A percentile compares a stretch with the other conserved stretches of the same genome.
These are phyloP conservation scores for Equus quagga DNA, from an alignment of 2,113 vertebrate species.

Conservation along the genomic window DNA sequence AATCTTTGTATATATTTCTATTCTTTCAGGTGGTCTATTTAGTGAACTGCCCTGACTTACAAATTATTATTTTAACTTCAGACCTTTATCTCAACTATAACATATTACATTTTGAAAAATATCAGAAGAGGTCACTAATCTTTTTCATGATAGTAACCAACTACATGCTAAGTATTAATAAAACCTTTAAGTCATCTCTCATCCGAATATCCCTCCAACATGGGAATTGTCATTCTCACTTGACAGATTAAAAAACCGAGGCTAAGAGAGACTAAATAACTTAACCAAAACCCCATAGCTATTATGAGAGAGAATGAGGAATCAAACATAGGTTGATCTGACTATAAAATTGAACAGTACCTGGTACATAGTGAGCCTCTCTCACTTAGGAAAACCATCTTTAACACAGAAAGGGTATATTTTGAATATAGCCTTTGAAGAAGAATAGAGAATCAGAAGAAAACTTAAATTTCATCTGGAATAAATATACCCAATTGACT, in stretches of 20 bases:
- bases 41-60: neutral
- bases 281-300: neutral
- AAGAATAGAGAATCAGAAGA: neutral
- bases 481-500: neutral
- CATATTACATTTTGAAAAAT: neutral
- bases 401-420: neutral
- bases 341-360: neutral
- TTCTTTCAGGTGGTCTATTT: neutral
- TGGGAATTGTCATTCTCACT: neutral
- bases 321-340: neutral
- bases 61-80: conserved; percentile 8
- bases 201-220: neutral
- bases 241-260: neutral
- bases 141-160: neutral
- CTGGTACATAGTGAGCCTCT: neutral
- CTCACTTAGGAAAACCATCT: neutral
- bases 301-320: neutral
- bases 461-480: conserved; percentile 32
- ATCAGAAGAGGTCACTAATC: neutral
- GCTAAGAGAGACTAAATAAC: neutral
- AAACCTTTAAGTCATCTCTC: neutral
- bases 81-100: neutral
- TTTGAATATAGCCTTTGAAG: neutral
- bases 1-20: neutral
- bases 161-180: neutral